Conservation (phyloP, 2,113 vertebrate genomes). For the Elachura formosa region DNA sequence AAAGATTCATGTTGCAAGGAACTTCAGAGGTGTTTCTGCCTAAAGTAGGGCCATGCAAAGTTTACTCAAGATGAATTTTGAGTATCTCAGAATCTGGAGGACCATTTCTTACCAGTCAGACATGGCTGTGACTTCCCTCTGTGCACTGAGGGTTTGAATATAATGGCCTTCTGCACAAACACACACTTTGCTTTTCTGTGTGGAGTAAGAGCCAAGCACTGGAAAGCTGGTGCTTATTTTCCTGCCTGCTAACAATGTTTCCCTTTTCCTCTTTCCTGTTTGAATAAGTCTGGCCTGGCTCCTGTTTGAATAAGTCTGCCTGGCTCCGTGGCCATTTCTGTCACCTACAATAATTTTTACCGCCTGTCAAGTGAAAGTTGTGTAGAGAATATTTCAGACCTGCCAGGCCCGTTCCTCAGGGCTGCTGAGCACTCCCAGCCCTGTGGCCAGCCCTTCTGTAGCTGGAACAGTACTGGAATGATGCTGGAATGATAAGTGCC, state of each 20-base stretch:
- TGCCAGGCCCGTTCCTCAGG: neutral
- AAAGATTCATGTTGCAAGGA: neutral
- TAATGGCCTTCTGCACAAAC: neutral
- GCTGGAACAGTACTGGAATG: neutral
- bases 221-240: neutral
- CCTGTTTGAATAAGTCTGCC: neutral
- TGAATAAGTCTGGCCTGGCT: neutral
- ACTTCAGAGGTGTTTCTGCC: neutral
- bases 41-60: neutral
- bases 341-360: neutral
- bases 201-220: neutral
- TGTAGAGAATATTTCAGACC: neutral
- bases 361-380: neutral
- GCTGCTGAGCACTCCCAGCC: neutral
- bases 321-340: neutral
- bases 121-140: neutral
- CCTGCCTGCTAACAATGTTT: neutral
- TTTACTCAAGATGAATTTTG: neutral
- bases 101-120: neutral
- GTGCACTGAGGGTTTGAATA: neutral
- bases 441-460: neutral
- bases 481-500: neutral
- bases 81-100: neutral
- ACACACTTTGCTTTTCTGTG: neutral
- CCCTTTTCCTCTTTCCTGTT: conserved; percentile 32